Evolutionary conservation across 1,140 invertebrate species (phyloP).

Genomic region (Acromyrmex charruanus): DNA sequence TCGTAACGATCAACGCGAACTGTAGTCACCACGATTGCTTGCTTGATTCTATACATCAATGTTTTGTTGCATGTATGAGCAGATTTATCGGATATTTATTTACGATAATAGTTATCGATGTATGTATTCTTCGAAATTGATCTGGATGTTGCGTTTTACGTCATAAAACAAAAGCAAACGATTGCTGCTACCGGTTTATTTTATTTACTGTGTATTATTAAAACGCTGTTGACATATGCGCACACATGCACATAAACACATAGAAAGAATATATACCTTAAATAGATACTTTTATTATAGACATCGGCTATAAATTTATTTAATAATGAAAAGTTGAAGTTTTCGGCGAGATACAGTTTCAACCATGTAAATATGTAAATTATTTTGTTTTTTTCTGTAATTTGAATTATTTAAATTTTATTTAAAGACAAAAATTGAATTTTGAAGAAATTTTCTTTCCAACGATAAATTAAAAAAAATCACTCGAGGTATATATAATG

Average conservation of each 20-base stretch:
- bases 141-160: conserved; percentile 17
- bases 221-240: conserved; percentile 37
- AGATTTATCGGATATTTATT: conserved; percentile 61
- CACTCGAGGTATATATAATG: neutral
- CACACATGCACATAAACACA: neutral
- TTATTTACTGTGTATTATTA: conserved; percentile 32
- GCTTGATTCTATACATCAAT: neutral
- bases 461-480: neutral
- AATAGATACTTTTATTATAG: neutral
- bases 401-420: neutral
- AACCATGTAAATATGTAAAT: neutral
- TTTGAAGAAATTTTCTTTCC: neutral
- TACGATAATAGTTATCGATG: conserved; percentile 55
- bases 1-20: conserved; percentile 21
- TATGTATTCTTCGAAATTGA: conserved; percentile 31
- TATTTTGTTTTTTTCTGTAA: neutral
- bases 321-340: conserved; percentile 9
- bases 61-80: neutral
- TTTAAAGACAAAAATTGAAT: neutral
- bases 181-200: conserved; percentile 29
- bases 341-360: neutral
- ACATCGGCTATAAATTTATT: neutral
- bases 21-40: conserved; percentile 1
- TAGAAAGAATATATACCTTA: neutral
- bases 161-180: conserved; percentile 22